Evolutionary conservation across 2,797 vertebrate genomes (phyloP).

Genomic region (Enteromius radiatus): DNA sequence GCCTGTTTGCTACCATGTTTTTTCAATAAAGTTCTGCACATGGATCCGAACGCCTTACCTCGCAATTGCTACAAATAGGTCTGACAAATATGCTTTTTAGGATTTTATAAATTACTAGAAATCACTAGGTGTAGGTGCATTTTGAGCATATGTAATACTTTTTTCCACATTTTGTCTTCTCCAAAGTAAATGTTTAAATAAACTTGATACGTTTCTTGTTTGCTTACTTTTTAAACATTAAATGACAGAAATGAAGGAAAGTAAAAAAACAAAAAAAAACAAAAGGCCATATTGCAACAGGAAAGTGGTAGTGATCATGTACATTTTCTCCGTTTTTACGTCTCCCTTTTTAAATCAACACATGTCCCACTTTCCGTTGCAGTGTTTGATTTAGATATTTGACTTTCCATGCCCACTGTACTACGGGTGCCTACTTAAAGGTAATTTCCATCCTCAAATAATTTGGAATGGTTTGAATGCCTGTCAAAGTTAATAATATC

Average conservation of each 20-base stretch:
- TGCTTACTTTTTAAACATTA: neutral
- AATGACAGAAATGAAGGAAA: neutral
- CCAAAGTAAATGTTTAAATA: conserved; percentile 9
- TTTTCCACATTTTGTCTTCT: neutral
- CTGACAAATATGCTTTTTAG: conserved; percentile 41
- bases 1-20: too few species aligned
- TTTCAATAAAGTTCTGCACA: too few species aligned
- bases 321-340: neutral
- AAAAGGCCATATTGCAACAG: neutral
- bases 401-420: conserved; percentile 7
- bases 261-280: neutral
- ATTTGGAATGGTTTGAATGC: conserved; percentile 26
- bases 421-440: conserved; percentile 11
- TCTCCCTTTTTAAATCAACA: conserved; percentile 12
- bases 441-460: conserved; percentile 37
- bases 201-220: neutral
- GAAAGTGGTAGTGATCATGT: neutral
- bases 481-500: conserved; percentile 50
- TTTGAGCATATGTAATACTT: conserved; percentile 32
- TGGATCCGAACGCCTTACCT: too few species aligned
- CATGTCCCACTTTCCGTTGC: neutral
- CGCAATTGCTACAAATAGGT: too few species aligned
- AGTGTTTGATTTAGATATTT: conserved; percentile 8
- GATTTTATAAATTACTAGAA: neutral
- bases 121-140: neutral